phyloP scores from a whole-genome alignment of 2,113 vertebrate genomes.

The Propithecus coquereli region DNA sequence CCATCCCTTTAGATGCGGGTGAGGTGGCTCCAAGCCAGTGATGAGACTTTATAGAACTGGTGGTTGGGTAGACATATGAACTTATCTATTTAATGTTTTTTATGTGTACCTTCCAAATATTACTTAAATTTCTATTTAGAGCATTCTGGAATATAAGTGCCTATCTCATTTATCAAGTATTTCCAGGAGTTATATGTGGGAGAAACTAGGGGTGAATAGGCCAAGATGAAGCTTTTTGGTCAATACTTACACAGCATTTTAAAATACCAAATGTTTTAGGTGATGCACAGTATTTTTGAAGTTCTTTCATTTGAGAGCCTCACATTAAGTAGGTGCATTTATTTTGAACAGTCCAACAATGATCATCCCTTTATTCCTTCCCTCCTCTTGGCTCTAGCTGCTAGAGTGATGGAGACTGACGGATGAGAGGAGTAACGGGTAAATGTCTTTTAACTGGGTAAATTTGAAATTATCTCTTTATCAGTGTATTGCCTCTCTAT shows the following conservation, averaged over 20 bases:
- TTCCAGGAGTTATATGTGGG: background rate
- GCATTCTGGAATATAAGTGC: background rate
- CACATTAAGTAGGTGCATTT: background rate
- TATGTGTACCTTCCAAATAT: background rate
- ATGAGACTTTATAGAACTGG: background rate
- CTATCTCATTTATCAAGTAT: background rate
- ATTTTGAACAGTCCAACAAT: background rate
- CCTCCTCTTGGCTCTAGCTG: background rate
- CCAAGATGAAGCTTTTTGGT: background rate
- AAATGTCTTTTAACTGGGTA: background rate
- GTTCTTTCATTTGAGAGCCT: background rate
- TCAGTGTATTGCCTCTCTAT: background rate
- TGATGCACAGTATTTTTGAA: background rate
- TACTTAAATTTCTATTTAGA: background rate
- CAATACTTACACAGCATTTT: background rate
- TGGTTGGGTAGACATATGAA: background rate
- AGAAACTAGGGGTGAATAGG: background rate
- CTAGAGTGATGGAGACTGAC: background rate
- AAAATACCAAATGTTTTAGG: background rate
- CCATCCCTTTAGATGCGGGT: background rate
- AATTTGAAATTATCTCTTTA: background rate
- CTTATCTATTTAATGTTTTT: background rate
- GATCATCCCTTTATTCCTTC: background rate
- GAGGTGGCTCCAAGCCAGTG: background rate
- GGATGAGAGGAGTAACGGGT: too few species aligned